Conservation (phyloP, 35 echinoderm and acorn worm species). For the Chiridota heheva region DNA sequence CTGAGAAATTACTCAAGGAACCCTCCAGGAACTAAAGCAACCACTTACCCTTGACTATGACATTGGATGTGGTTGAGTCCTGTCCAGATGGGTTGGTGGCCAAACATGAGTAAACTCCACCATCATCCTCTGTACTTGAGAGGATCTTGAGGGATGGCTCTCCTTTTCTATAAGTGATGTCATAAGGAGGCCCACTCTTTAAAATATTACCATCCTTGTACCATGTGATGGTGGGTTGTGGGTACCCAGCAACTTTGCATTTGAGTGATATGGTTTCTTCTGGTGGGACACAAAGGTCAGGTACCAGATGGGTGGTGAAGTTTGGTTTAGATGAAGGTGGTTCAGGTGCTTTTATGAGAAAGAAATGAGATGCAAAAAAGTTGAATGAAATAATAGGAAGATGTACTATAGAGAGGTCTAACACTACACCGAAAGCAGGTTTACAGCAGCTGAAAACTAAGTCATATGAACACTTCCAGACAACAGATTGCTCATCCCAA, state of each 20-base stretch:
- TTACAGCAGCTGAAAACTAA: too few relatives aligned
- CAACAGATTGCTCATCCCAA: too few relatives aligned
- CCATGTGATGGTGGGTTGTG: slow-evolving; percentile 47
- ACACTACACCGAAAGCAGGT: too few relatives aligned
- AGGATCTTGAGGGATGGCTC: slow-evolving; percentile 32
- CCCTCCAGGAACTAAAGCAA: too few relatives aligned
- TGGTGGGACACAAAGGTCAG: slow-evolving; percentile 18
- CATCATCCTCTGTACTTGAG: slow-evolving; percentile 25
- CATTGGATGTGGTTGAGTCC: slow-evolving; percentile 32
- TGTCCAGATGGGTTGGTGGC: slow-evolving; percentile 52
- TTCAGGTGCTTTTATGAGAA: slow-evolving; percentile 7
- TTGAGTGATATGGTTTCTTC: slow-evolving; percentile 42
- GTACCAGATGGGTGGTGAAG: slow-evolving; percentile 52
- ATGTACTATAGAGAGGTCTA: too few relatives aligned
- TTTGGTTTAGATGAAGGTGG: slow-evolving; percentile 46
- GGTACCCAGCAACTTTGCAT: slow-evolving; percentile 54
- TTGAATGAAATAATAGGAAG: neutral
- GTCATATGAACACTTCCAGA: too few relatives aligned
- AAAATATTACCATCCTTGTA: slow-evolving; percentile 40
- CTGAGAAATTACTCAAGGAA: too few relatives aligned
- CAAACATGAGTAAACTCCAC: slow-evolving; percentile 50
- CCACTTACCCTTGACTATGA: slow-evolving; percentile 51
- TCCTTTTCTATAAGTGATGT: slow-evolving; percentile 38
- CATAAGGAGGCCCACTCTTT: slow-evolving; percentile 45
- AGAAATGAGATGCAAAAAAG: neutral